phyloP scores from a whole-genome alignment of 2,888 invertebrate species.

The Mayetiola destructor region DNA sequence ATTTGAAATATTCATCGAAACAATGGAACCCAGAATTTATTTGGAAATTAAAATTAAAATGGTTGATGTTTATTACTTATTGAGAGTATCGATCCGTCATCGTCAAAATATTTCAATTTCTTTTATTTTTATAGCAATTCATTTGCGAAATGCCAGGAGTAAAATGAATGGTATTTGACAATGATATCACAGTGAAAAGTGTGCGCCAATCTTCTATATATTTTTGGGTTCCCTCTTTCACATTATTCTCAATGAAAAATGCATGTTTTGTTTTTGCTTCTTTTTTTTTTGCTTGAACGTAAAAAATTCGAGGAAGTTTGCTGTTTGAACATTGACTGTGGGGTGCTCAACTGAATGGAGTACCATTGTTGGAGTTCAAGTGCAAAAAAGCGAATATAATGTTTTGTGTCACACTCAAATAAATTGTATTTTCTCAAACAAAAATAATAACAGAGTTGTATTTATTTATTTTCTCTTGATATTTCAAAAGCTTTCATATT shows the following conservation, averaged over 20 bases:
- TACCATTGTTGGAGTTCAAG: not conserved
- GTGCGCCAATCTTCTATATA: not conserved
- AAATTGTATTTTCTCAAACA: not conserved
- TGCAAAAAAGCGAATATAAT: not conserved
- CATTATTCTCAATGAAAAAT: not conserved
- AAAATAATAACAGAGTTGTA: conserved; percentile 1
- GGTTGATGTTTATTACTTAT: no score
- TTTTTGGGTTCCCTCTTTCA: not conserved
- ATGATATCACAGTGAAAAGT: not conserved
- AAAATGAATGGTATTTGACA: not conserved
- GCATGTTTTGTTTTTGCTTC: not conserved
- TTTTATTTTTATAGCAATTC: not conserved
- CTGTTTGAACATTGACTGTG: not conserved
- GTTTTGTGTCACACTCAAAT: not conserved
- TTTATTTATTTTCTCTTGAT: no score
- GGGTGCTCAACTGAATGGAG: not conserved
- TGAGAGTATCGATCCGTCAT: no score
- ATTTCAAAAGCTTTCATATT: no score
- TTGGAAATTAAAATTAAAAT: no score
- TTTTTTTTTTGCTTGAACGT: not conserved
- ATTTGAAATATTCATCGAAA: no score
- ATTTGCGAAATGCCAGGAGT: not conserved
- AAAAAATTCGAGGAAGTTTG: not conserved
- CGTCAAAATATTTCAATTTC: not conserved
- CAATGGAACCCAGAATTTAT: no score